phyloP scores from a whole-genome alignment of 1,140 invertebrate genomes.

The Eciton burchellii region DNA sequence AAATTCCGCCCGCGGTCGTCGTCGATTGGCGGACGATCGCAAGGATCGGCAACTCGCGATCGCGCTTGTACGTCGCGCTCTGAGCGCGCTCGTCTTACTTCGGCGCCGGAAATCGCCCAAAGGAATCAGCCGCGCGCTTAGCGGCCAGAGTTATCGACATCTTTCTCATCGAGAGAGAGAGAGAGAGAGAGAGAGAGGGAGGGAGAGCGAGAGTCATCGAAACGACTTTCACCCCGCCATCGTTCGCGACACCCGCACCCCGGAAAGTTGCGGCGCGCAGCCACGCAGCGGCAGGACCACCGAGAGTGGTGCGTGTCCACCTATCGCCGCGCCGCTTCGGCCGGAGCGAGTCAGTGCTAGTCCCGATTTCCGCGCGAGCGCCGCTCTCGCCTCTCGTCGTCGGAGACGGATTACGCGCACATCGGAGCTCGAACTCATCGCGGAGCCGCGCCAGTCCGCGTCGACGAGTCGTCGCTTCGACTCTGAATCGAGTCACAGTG shows the following conservation, averaged over 20 bases:
- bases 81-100: too few relatives aligned
- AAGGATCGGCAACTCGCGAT: neutral
- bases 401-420: slow-evolving; percentile 54
- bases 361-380: slow-evolving; percentile 71
- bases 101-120: neutral
- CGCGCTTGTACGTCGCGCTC: too few relatives aligned
- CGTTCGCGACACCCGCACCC: slow-evolving; percentile 47
- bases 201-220: neutral
- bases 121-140: neutral
- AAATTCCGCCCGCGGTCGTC: neutral
- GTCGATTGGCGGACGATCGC: neutral
- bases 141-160: too few relatives aligned
- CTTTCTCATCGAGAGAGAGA: too few relatives aligned
- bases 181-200: neutral
- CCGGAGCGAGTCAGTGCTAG: slow-evolving; percentile 68
- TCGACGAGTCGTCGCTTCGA: neutral
- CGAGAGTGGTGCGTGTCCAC: slow-evolving; percentile 40
- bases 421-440: slow-evolving; percentile 27
- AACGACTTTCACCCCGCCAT: neutral
- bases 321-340: slow-evolving; percentile 58
- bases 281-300: slow-evolving; percentile 68
- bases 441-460: neutral
- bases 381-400: slow-evolving; percentile 32
- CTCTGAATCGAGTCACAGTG: neutral
- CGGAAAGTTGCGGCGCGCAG: slow-evolving; percentile 17